phyloP scores from a whole-genome alignment of 2,888 invertebrate genomes.

The Leptinotarsa rubiginosa region DNA sequence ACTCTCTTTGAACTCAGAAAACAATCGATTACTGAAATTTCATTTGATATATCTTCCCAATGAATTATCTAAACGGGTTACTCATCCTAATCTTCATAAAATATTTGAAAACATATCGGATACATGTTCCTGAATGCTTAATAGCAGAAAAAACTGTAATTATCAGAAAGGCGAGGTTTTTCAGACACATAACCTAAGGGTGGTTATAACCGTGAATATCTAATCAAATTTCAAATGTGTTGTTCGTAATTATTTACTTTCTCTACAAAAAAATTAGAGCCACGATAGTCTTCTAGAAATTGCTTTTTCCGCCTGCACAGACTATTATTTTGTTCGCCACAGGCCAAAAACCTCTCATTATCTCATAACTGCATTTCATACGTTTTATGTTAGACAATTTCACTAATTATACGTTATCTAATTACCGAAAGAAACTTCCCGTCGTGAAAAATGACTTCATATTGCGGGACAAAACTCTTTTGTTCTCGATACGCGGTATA shows the following conservation, averaged over 20 bases:
- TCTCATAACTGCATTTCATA: slow-evolving; percentile 13
- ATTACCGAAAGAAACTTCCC: slow-evolving; percentile 16
- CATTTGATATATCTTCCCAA: too few species aligned
- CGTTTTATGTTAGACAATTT: slow-evolving; percentile 17
- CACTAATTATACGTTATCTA: slow-evolving; percentile 16
- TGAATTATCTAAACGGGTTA: too few species aligned
- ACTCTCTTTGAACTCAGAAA: too few species aligned
- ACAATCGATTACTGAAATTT: too few species aligned
- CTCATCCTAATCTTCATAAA: too few species aligned
- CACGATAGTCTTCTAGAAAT: background rate
- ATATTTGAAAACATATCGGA: background rate
- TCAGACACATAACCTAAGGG: background rate
- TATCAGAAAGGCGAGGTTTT: background rate
- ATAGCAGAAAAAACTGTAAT: background rate
- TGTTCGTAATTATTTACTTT: slow-evolving; percentile 11
- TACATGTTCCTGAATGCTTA: background rate
- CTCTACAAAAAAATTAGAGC: slow-evolving; percentile 9
- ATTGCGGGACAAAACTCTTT: slow-evolving; percentile 4
- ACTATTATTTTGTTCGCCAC: slow-evolving; percentile 5
- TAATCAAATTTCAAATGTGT: background rate
- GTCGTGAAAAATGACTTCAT: slow-evolving; percentile 10
- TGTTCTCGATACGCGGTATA: slow-evolving; percentile 11
- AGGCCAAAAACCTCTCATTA: slow-evolving; percentile 11
- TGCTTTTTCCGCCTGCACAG: slow-evolving; percentile 5
- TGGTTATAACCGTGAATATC: slow-evolving; percentile 1